Conservation (phyloP, 35 echinoderm and acorn worm species). For the Heliocidaris erythrogramma region DNA sequence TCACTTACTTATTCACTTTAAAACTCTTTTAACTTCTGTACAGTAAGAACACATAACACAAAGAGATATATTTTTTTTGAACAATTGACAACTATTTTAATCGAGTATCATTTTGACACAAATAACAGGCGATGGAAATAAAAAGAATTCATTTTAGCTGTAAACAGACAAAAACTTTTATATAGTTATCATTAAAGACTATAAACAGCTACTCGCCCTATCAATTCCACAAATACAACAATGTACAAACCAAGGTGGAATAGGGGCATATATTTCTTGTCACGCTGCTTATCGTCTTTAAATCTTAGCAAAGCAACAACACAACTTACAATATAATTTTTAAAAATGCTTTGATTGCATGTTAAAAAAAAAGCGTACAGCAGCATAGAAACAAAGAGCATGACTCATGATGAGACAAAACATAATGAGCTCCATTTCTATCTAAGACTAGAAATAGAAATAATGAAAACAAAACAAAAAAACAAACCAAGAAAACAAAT, state of each 20-base stretch:
- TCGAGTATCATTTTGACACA: slow-evolving; percentile 37
- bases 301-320: background rate
- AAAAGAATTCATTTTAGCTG: slow-evolving; percentile 7
- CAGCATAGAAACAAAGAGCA: slow-evolving; percentile 11
- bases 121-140: slow-evolving; percentile 22
- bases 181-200: slow-evolving; percentile 27
- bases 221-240: slow-evolving; percentile 25
- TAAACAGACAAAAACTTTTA: background rate
- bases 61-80: background rate
- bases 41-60: background rate
- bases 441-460: background rate
- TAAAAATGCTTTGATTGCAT: slow-evolving; percentile 19
- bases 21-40: background rate
- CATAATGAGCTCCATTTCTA: background rate
- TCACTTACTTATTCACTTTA: background rate
- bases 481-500: background rate
- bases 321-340: background rate
- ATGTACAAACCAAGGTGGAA: slow-evolving; percentile 42
- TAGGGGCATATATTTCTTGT: slow-evolving; percentile 21
- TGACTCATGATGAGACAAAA: background rate
- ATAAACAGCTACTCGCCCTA: slow-evolving; percentile 15
- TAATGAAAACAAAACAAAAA: background rate
- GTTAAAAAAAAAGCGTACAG: background rate
- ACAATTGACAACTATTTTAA: slow-evolving; percentile 44
- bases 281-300: slow-evolving; percentile 14